Evolutionary conservation across 2,797 vertebrate species (phyloP), one percentile per base, ranked within the genome.

Genomic region (Catostomus latipinnis): DNA sequence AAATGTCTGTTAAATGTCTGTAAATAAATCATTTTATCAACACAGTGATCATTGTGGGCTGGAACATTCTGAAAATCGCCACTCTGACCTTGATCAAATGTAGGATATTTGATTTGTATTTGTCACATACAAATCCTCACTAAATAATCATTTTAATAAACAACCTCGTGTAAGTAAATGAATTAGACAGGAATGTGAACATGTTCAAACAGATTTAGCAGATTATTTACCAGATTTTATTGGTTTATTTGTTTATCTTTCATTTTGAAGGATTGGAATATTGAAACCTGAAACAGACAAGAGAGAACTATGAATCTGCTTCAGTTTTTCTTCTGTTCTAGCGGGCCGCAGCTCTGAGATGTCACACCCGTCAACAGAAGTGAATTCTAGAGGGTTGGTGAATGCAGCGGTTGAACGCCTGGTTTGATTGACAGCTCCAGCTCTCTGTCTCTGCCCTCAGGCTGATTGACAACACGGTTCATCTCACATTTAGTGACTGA

Each of bases 401-500:
- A 94, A 93, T 92, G 91, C 91, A 89, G 92, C 88, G 90, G 92
- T 92, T 95, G 93, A 94, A 92, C 92, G 90, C 86, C 87, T 53
- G 18, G 13, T 90, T 91, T 92, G 92, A 95, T 92, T 92, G 94
- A 95, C 93, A 94, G 90, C 90, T 90, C 91, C 89, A 93, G 90
- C 90, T 94, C 94, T 93, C 93, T 87, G 86, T 91, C 89, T 93
- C 85, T 92, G 94, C 93, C 94, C 93, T 34, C 90, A 87, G 93
- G 93, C 89, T 94, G 89, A 91, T 90, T 91, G 95, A 94, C 93
- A 96, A 90, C 92, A 92, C 89, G 91, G 91, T 95, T 96, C 93
- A 95, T 96, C 95, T 93, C 94, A 94, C 96, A 94, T 96, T 96
- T 96, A 96, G 93, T 94, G 94, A 94, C 95, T 96, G 94, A 95